Conservation (phyloP, 2,113 vertebrate genomes). For the Corythaeola cristata region DNA sequence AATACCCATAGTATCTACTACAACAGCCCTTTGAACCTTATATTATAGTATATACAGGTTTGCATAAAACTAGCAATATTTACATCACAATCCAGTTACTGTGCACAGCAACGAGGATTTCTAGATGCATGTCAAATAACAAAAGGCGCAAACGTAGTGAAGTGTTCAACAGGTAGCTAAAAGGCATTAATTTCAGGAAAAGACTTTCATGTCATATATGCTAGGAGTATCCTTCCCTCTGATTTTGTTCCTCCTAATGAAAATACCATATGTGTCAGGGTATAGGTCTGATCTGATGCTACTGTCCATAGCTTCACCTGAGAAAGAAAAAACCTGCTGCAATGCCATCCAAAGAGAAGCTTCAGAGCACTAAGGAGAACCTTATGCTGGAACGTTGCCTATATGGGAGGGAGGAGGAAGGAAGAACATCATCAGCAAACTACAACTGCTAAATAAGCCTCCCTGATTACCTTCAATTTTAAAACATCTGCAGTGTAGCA, state of each 20-base stretch:
- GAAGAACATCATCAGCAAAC: background rate
- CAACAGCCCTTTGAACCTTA: background rate
- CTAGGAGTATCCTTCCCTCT: background rate
- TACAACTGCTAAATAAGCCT: background rate
- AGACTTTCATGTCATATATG: background rate
- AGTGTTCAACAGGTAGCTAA: background rate
- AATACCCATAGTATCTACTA: background rate
- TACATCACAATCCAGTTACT: background rate
- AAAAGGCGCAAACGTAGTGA: background rate
- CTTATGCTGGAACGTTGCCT: background rate
- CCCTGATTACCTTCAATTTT: background rate
- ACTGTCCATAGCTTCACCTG: background rate
- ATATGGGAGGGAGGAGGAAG: background rate
- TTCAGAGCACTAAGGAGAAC: background rate
- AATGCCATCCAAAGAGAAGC: background rate
- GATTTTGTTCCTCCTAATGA: background rate
- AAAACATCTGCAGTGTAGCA: background rate
- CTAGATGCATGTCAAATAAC: background rate
- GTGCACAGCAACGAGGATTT: background rate
- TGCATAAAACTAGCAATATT: background rate
- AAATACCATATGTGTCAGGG: background rate
- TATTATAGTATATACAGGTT: background rate
- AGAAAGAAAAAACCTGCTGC: background rate
- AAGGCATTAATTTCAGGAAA: background rate
- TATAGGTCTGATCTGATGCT: background rate